Evolutionary conservation across 92 coral and sea anemone genomes (phyloP), one percentile per base, ranked within the genome.

Genomic region (Diadumene lineata): DNA sequence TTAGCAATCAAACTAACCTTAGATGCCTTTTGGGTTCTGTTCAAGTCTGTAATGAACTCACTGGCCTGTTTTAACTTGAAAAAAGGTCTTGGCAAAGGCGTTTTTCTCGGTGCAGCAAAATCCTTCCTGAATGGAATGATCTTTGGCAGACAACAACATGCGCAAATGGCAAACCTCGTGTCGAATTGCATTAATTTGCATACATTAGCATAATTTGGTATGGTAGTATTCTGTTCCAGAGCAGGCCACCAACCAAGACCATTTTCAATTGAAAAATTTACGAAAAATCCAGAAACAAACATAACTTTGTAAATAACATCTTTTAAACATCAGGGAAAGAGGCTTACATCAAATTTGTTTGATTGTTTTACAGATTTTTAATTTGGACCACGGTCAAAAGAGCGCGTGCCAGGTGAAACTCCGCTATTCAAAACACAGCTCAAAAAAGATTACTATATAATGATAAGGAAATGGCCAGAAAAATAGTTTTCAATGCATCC

Each of bases 141-240:
- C 66, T 56, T 72, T 66, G 33, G 55, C 56, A 31, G 44, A 65
- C 56, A 30, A 72, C 79, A 80, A 80, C 77, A 80, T 72, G 67
- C 66, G 79, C 77, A 80, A 56, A 80, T 33, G 23, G 48, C n/a
- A 43, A 26, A 76, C 81, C 81, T 64, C 81, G 81, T 69, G 78
- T 62, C 62, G 27, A 69, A 33, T 48, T 30, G 72, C 77, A 69
- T 70, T 18, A 25, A 79, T 60, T 79, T 24, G 44, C 84, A 70
- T 71, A 70, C 29, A 72, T 72, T 33, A 50, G 16, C 77, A 56
- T 57, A 72, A 58, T 53, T 15, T 13, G 2, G 19, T 53, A 23
- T 53, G 58, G 21, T 53, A 23, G 58, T 53, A 53, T 53, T 53
- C 19, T n/a, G n/a, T n/a, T n/a, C n/a, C n/a, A n/a, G 58, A 53